Percentiles rank a stretch among this genome's conserved stretches.
phyloP scores from a whole-genome alignment of 2,797 vertebrate species.

The Orientallactaga sibirica region DNA sequence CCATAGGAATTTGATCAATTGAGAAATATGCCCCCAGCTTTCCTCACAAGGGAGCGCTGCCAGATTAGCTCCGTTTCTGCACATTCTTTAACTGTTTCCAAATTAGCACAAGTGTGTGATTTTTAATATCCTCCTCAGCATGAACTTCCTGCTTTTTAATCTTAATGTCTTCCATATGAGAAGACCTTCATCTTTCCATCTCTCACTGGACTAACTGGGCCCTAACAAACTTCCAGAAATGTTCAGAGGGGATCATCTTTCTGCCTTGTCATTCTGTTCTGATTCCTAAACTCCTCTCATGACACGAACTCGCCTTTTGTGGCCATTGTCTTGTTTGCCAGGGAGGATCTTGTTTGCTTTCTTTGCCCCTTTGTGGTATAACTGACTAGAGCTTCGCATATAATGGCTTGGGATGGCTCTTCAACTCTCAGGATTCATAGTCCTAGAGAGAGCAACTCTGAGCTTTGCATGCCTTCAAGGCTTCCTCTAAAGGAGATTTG shows the following conservation, averaged over 20 bases:
- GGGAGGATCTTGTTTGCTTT: background rate
- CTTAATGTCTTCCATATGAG: conserved; percentile 68
- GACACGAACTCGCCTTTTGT: background rate
- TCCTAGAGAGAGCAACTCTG: background rate
- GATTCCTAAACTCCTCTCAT: background rate
- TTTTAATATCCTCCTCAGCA: conserved; percentile 70
- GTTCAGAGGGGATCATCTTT: conserved; percentile 19
- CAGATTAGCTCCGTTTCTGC: background rate
- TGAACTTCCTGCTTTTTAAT: conserved; percentile 72
- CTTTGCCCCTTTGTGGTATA: background rate
- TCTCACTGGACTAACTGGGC: conserved; percentile 24
- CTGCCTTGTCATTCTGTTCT: background rate
- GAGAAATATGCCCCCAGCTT: conserved; percentile 56
- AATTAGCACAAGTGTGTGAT: conserved; percentile 63
- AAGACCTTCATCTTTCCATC: conserved; percentile 43
- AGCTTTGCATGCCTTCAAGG: background rate
- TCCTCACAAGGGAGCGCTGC: conserved; percentile 14
- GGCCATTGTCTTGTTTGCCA: conserved; percentile 16
- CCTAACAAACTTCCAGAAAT: conserved; percentile 56
- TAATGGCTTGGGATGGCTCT: background rate
- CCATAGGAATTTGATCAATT: conserved; percentile 53
- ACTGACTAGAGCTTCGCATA: background rate
- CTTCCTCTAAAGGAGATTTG: background rate
- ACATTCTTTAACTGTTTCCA: conserved; percentile 66
- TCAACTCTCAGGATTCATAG: background rate